Evolutionary conservation across 2,888 invertebrate species (phyloP), one percentile per base, ranked within the genome.

Genomic region (Pyrocoelia pectoralis): DNA sequence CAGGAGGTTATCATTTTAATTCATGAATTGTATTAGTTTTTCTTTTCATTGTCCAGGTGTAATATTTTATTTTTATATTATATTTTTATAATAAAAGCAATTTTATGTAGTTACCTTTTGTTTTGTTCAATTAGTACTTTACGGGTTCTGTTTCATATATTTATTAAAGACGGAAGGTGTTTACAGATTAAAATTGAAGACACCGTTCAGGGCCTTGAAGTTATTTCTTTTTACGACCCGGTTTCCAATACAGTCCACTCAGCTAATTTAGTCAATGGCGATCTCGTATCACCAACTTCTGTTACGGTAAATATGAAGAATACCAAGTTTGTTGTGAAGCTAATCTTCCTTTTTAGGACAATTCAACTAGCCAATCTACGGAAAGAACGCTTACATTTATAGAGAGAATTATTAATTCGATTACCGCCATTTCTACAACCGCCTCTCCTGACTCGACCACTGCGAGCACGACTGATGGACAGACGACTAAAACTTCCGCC

Each of bases 401-500:
- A 41, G 81, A 81, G 70, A 74, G 79, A 73, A 81, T 81, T 40
- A 81, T 81, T 65, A 81, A 80, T 69, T 80, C 80, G 58, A 80
- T 81, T 63, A 78, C 80, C 12, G 75, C 80, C 55, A 80, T 78
- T 65, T 76, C 79, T 46, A 79, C 80, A 6, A 77, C 79, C 17
- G 69, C 73, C 19, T 65, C 74, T 33, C 72, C 72, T 10, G 66
- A 67, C 54, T 50, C 19, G 17, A 61, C 62, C 13, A 66, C 66
- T 6, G 63, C 69, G 52, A 69, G 68, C 14, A 54, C 67, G 33
- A 69, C 74, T 2, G 72, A 60, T 38, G 62, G 51, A 46, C 59
- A 67, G 33, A 72, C 76, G 6, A 78, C 75, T 52, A 70, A 71
- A 67, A 72, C 71, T 55, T 79, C 80, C 28, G 79, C 82, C 15